Base-by-base conservation (phyloP, 1,140 invertebrate genomes). In the Ruditapes philippinarum region DNA sequence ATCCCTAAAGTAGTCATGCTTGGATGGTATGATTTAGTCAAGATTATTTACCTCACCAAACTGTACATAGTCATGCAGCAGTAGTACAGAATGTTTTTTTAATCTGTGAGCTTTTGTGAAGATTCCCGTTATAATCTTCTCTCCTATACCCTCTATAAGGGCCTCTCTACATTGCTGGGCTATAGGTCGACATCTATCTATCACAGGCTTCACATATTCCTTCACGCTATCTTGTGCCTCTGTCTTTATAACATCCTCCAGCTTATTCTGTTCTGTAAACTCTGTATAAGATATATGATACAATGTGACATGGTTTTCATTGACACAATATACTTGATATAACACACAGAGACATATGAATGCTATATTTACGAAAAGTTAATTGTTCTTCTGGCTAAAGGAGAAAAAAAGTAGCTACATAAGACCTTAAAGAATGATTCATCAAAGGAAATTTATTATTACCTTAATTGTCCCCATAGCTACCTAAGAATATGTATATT, bases 21-120 rank as follows among this genome's bases (percentile, higher is more conserved):
- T n/a, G n/a, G n/a, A n/a, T n/a, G n/a, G n/a, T n/a, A n/a, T n/a
- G n/a, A n/a, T n/a, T n/a, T n/a, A n/a, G n/a, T n/a, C n/a, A n/a
- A n/a, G n/a, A n/a, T n/a, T n/a, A n/a, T 88, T 91, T 57, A 93
- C 93, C 89, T 91, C 80, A 45, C 91, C 90, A 87, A 82, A 90
- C 31, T 90, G 86, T 12, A 94, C 92, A 51, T 92, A 76, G 76
- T 94, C 93, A 40, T 92, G 87, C 7, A 94, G 51, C 5, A 94
- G 31, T 14, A 91, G 81, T 28, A 92, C 80, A 85, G n/a, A 78
- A 33, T 54, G 78, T 40, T 91, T 90, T 45, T 90, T 92, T 7
- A 91, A 45, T 49, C 80, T 57, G 62, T 45, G 87, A n/a, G 88
- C 85, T 28, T 80, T 83, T 33, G 89, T 84, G 73, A 93, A 92